Base-by-base conservation (phyloP, 1,140 invertebrate species). In the Aradophagus sp. region DNA sequence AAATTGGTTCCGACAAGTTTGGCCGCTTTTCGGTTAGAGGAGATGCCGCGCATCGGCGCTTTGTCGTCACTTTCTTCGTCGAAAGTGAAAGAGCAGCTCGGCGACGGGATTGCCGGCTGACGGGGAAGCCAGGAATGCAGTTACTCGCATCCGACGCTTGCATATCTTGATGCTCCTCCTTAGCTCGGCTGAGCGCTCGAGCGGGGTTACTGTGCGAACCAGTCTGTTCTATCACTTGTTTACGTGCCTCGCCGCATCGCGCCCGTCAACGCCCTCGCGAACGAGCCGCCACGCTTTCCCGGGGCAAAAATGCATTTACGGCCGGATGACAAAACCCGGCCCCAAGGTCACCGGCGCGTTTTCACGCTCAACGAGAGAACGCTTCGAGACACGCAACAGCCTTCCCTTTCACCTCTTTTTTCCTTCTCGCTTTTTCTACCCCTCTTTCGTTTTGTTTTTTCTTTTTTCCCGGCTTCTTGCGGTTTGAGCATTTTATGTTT, bases 161-260 rank as follows among this genome's bases (percentile, higher is more conserved):
- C 63, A 63, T 72, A 73, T 73, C 69, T 63, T 34, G 74, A 68
- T 75, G 56, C 72, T 73, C 56, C 55, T 69, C 53, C 50, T 68
- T 15, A 26, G 48, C 61, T 66, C 34, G 61, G 48, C 34, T 65
- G 44, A 58, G 41, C 61, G 59, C 31, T 56, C 56, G 55, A 35
- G 67, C 71, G 74, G 79, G 79, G 80, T 82, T 80, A 80, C 78
- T 80, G 75, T 78, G 78, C 80, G 73, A 80, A 75, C 77, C 75
- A 77, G 77, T 77, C 79, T 79, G 45, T 45, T 36, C 42, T 48
- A 41, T 19, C 41, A 41, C 32, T 52, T 74, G 75, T 78, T 76
- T 75, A 73, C 53, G 66, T 68, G 29, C 66, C 55, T 65, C 62
- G 39, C 52, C 47, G 44, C 44, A n/a, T 36, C 42, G 42, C 52